Base-by-base conservation (phyloP, 2,888 invertebrate genomes). In the Biston betularia region DNA sequence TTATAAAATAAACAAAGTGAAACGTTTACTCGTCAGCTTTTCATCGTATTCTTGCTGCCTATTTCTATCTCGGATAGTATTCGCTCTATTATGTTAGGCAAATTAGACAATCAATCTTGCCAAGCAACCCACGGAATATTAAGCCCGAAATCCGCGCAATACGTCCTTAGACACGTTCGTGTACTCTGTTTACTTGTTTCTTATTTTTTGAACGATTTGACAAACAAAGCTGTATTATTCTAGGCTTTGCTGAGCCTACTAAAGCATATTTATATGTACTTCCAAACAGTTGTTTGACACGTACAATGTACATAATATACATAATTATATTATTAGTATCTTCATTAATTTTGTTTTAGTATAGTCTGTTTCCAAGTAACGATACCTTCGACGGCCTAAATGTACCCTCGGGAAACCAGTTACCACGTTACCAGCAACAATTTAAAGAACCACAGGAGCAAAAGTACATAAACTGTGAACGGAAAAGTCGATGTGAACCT, bases 31-130 rank as follows among this genome's bases (percentile, higher is more conserved):
- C 52, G 11, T 38, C 38, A 35, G 38, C 5, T 56, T 38, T 45
- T 63, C 42, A 40, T 45, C 45, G 53, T 53, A 14, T n/a, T n/a
- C n/a, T n/a, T n/a, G n/a, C 35, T 46, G 1, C 57, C 38, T 46
- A 48, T 55, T 49, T 64, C 33, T 48, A 50, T 55, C 50, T 46
- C 45, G 59, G 49, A 50, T 57, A 61, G 15, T 53, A 52, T 59
- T 63, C 55, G 49, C 42, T 52, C 35, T 60, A 59, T 57, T 57
- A 48, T 63, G 56, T 53, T 44, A 56, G 35, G 55, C 38, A 65
- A 67, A 70, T 70, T 55, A 60, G 38, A 45, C 56, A 49, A 65
- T 70, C 65, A 68, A 68, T 68, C 63, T 63, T 54, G 44, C 24
- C 57, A 40, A 40, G 62, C 14, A 45, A 49, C 46, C 42, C 48